phyloP scores from a whole-genome alignment of 2,797 vertebrate species.

The Mallotus villosus region DNA sequence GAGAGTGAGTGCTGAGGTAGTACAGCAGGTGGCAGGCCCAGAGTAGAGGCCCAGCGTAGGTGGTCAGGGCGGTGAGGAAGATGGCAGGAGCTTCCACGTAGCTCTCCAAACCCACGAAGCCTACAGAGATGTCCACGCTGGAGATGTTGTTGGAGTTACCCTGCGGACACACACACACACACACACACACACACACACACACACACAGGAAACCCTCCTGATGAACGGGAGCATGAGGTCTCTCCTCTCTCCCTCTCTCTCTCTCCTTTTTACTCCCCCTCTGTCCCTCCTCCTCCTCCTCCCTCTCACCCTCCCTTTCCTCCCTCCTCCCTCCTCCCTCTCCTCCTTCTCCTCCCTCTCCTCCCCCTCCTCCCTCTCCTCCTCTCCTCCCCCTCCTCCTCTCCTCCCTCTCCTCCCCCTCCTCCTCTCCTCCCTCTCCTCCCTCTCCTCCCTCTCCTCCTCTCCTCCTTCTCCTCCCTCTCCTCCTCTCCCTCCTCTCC shows the following conservation, averaged over 20 bases:
- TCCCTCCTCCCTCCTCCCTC: background rate
- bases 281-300: no score
- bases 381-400: slow-evolving; percentile 1
- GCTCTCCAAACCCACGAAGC: slow-evolving; percentile 89
- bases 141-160: slow-evolving; percentile 96
- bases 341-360: background rate
- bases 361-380: slow-evolving; percentile 25
- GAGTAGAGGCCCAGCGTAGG: slow-evolving; percentile 88
- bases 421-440: no score
- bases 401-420: background rate
- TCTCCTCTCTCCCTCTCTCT: no score
- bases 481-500: no score
- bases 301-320: background rate
- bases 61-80: slow-evolving; percentile 85
- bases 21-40: slow-evolving; percentile 91
- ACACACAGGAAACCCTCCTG: no score
- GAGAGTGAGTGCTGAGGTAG: slow-evolving; percentile 83
- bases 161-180: slow-evolving; percentile 59
- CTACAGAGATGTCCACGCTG: slow-evolving; percentile 90
- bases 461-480: background rate
- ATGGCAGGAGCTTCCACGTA: slow-evolving; percentile 87
- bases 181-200: background rate
- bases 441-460: slow-evolving; percentile 27
- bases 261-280: no score
- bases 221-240: no score